A percentile compares a stretch with the other conserved stretches of the same genome.
Evolutionary conservation across 2,113 vertebrate genomes (phyloP).

Genomic region (Paradisaea rubra): DNA sequence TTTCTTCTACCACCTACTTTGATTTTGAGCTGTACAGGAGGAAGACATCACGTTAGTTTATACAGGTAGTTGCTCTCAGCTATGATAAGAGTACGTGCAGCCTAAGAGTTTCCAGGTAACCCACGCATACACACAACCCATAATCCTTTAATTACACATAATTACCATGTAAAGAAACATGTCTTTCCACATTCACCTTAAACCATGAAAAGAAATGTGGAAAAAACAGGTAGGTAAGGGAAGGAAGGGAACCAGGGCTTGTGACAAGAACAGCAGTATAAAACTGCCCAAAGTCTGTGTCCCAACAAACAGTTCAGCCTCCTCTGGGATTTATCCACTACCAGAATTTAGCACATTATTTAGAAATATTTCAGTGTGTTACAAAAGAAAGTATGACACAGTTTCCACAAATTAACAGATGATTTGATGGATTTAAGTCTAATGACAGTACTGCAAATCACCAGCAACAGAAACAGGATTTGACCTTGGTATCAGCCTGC

Average conservation of each 20-base stretch:
- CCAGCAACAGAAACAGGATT: not conserved
- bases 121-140: not conserved
- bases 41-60: not conserved
- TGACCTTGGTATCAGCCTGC: not conserved
- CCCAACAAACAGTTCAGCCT: not conserved
- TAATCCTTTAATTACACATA: not conserved
- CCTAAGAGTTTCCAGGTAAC: not conserved
- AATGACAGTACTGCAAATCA: not conserved
- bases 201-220: not conserved
- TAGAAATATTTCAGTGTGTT: not conserved
- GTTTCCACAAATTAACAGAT: not conserved
- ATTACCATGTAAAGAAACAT: not conserved
- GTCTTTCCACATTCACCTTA: not conserved
- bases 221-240: not conserved
- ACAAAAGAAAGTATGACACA: not conserved
- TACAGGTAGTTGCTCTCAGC: not conserved
- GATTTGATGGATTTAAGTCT: not conserved
- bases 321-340: not conserved
- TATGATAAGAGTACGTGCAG: fast-evolving
- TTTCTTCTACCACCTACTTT: not conserved
- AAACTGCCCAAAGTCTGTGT: not conserved
- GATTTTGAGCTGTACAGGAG: not conserved
- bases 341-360: not conserved
- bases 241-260: not conserved
- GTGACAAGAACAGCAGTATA: not conserved